phyloP scores from a whole-genome alignment of 2,797 vertebrate species.

The Typhlichthys subterraneus region DNA sequence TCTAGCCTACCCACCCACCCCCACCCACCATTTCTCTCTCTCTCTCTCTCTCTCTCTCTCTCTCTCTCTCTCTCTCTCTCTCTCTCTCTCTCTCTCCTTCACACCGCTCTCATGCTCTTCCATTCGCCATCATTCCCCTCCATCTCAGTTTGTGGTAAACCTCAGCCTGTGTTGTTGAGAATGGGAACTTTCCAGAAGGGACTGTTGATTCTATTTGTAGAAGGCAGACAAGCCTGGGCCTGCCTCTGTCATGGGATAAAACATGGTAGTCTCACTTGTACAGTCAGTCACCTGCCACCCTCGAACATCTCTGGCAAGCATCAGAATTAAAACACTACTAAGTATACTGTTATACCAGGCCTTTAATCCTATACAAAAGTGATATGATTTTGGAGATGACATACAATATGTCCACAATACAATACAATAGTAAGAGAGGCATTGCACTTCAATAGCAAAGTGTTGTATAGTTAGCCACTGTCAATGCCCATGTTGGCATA shows the following conservation, averaged over 20 bases:
- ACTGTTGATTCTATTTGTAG: slow-evolving; percentile 63
- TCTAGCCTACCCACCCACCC: neutral
- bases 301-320: no score
- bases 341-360: no score
- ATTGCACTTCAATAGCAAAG: no score
- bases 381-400: no score
- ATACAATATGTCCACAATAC: no score
- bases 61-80: slow-evolving; percentile 46
- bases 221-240: slow-evolving; percentile 33
- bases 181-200: slow-evolving; percentile 66
- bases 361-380: no score
- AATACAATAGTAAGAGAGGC: no score
- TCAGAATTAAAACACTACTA: no score
- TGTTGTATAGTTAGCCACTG: no score
- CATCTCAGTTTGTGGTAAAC: slow-evolving; percentile 62
- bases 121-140: neutral
- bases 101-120: slow-evolving; percentile 5
- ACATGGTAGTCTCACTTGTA: neutral
- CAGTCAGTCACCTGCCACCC: no score
- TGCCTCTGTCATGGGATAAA: slow-evolving; percentile 27
- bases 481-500: no score
- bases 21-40: neutral
- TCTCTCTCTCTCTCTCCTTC: slow-evolving; percentile 28
- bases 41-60: neutral
- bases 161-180: slow-evolving; percentile 71